These are phyloP conservation scores for Spodoptera picta DNA, from an alignment of 2,888 invertebrate genomes.

Conservation along the genomic window DNA sequence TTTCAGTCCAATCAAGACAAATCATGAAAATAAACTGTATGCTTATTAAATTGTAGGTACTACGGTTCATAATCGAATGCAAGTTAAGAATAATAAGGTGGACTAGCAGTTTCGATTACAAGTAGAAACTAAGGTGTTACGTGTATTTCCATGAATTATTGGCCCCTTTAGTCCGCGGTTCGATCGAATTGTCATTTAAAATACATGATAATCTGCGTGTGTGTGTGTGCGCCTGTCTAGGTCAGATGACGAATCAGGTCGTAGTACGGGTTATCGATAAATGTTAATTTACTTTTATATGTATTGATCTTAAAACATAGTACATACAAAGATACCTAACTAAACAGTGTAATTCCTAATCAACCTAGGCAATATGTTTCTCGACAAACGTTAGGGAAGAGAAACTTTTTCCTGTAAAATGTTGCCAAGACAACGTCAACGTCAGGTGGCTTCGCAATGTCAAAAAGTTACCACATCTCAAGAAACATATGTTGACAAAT, in stretches of 20 bases:
- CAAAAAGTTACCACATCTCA: no score
- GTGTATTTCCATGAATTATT: constrained; percentile 20
- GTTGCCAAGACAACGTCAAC: no score
- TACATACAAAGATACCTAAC: no score
- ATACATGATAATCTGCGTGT: not conserved
- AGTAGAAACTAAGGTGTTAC: constrained; percentile 18
- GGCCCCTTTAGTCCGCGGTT: not conserved
- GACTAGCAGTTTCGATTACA: constrained; percentile 17
- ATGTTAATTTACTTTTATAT: constrained; percentile 1
- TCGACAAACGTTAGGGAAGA: no score
- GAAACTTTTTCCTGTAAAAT: no score
- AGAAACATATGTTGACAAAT: no score
- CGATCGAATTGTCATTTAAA: constrained; percentile 8
- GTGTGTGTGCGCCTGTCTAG: constrained; percentile 7
- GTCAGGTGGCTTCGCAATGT: no score
- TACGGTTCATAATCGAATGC: constrained; percentile 6
- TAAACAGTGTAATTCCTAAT: no score
- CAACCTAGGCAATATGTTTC: no score
- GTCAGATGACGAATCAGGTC: constrained; percentile 4
- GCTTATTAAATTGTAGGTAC: not conserved
- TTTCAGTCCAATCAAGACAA: constrained; percentile 16
- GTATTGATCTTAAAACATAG: constrained; percentile 12
- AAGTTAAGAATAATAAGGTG: not conserved
- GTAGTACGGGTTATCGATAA: constrained; percentile 14
- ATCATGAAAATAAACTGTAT: constrained; percentile 16